Conservation (phyloP, 2,113 vertebrate genomes). For the Gadus macrocephalus region DNA sequence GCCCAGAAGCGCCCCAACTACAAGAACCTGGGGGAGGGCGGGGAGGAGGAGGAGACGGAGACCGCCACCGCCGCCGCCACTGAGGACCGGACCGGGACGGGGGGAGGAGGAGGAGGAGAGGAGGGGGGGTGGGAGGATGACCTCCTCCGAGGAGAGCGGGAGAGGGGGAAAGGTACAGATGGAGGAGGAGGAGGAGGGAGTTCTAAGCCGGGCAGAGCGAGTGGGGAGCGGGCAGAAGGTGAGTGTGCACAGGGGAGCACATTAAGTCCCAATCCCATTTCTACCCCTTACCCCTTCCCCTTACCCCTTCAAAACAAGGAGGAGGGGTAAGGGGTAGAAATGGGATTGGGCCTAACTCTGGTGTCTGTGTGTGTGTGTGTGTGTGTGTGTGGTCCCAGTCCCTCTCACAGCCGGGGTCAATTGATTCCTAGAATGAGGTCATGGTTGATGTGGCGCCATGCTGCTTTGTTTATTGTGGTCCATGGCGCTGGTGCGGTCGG, state of each 20-base stretch:
- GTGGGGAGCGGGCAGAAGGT: slow-evolving; percentile 90
- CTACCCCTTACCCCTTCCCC: too few species aligned
- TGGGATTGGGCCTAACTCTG: neutral
- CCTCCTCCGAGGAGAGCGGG: slow-evolving; percentile 77
- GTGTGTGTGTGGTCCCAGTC: neutral
- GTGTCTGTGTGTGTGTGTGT: slow-evolving; percentile 37
- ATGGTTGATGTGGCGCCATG: too few species aligned
- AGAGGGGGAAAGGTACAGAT: slow-evolving; percentile 83
- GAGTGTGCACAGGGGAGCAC: slow-evolving; percentile 61
- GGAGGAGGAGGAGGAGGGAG: slow-evolving; percentile 83
- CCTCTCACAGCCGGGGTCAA: neutral
- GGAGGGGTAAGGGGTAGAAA: too few species aligned
- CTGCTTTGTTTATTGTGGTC: too few species aligned
- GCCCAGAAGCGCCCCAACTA: slow-evolving; percentile 95
- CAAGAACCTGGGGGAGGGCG: slow-evolving; percentile 97
- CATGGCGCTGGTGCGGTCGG: too few species aligned
- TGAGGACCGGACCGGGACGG: slow-evolving; percentile 70
- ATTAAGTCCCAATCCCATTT: too few species aligned
- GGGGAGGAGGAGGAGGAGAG: slow-evolving; percentile 46
- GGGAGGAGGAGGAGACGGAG: slow-evolving; percentile 84
- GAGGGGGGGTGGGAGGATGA: slow-evolving; percentile 56
- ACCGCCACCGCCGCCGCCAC: slow-evolving; percentile 12
- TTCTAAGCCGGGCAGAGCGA: slow-evolving; percentile 82
- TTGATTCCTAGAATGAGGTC: too few species aligned
- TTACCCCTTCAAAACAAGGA: too few species aligned